phyloP scores from a whole-genome alignment of 2,888 invertebrate species.

The Nasonia oneida region DNA sequence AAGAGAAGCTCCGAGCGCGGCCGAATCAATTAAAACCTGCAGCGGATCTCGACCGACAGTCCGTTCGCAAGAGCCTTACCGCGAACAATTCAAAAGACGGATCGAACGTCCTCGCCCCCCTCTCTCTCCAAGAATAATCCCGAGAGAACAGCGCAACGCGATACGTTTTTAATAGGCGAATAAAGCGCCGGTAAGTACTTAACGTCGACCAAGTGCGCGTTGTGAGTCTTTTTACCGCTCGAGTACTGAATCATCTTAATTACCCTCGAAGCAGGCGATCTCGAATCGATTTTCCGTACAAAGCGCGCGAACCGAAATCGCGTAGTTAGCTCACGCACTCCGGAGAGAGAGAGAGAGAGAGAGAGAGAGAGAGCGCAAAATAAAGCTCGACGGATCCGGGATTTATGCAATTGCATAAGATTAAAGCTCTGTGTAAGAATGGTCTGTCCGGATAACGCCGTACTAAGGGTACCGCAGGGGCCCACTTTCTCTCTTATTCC shows the following conservation, averaged over 20 bases:
- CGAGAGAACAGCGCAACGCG: conserved; percentile 45
- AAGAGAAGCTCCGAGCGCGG: not conserved
- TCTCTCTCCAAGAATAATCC: conserved; percentile 15
- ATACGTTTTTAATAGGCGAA: conserved; percentile 60
- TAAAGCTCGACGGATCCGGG: conserved; percentile 16
- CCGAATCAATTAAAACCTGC: not conserved
- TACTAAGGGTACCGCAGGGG: not conserved
- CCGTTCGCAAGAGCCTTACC: not conserved
- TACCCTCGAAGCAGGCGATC: not conserved
- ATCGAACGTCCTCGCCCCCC: conserved; percentile 22
- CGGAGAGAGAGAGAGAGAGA: conserved; percentile 22
- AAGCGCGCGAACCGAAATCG: not conserved
- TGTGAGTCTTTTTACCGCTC: conserved; percentile 5
- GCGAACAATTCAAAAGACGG: conserved; percentile 33
- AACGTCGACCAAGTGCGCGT: conserved; percentile 16
- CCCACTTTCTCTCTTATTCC: conserved; percentile 13
- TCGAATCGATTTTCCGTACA: not conserved
- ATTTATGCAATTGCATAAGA: conserved; percentile 51
- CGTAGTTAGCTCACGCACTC: conserved; percentile 16
- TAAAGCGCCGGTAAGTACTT: conserved; percentile 42
- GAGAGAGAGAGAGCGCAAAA: not conserved
- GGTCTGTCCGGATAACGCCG: not conserved
- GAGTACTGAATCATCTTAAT: not conserved
- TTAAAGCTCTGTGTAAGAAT: conserved; percentile 35
- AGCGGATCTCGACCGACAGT: not conserved